Evolutionary conservation across 2,888 invertebrate genomes (phyloP).

Genomic region (Drosophila nigritarsus): DNA sequence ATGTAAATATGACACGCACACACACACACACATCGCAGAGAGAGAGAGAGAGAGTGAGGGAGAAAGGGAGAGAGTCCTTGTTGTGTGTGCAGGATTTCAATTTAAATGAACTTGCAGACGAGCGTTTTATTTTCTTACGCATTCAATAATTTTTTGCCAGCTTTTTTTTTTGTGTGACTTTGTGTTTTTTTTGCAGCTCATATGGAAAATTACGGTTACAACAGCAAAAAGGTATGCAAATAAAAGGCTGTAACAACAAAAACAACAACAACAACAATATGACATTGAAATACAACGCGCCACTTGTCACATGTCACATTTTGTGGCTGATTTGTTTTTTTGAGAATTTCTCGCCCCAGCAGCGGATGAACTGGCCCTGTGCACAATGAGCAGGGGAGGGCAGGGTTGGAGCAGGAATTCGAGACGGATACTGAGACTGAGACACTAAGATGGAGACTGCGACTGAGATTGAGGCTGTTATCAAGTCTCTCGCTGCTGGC

Average conservation of each 20-base stretch:
- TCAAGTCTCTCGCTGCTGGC: slow-evolving; percentile 43
- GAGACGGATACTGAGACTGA: background rate
- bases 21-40: background rate
- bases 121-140: slow-evolving; percentile 72
- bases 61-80: background rate
- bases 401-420: slow-evolving; percentile 22
- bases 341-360: slow-evolving; percentile 42
- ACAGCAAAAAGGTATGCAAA: slow-evolving; percentile 52
- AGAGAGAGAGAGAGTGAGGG: background rate
- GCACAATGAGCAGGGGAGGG: background rate
- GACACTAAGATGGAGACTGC: background rate
- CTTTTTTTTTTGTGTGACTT: slow-evolving; percentile 13
- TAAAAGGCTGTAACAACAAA: slow-evolving; percentile 35
- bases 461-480: slow-evolving; percentile 55
- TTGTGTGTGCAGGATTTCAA: slow-evolving; percentile 65
- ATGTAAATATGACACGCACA: slow-evolving; percentile 67
- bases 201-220: slow-evolving; percentile 71
- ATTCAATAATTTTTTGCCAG: slow-evolving; percentile 69
- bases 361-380: slow-evolving; percentile 30
- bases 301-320: slow-evolving; percentile 80
- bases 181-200: slow-evolving; percentile 57
- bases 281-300: slow-evolving; percentile 76
- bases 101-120: slow-evolving; percentile 77
- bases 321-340: slow-evolving; percentile 68
- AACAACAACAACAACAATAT: slow-evolving; percentile 30